Conservation (phyloP, 2,113 vertebrate genomes). For the Hylia prasina region DNA sequence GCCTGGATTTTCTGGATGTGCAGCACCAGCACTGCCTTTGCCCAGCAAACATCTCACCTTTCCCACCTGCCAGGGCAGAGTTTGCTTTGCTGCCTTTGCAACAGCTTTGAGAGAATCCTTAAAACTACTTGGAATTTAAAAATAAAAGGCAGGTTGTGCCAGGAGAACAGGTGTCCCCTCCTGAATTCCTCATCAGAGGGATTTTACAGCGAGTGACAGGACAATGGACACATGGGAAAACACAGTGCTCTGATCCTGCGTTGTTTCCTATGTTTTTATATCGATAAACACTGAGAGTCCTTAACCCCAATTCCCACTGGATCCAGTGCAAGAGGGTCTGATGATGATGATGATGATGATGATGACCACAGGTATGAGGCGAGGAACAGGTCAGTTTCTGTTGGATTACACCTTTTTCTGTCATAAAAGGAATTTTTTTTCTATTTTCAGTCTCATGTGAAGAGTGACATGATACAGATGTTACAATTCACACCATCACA, state of each 20-base stretch:
- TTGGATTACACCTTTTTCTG: background rate
- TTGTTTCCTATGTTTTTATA: conserved; percentile 34
- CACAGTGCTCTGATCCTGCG: background rate
- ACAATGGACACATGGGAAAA: conserved; percentile 27
- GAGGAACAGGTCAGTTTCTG: background rate
- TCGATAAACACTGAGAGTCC: conserved; percentile 7
- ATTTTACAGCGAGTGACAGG: background rate
- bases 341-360: background rate
- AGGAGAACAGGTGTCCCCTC: background rate
- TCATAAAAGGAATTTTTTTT: background rate
- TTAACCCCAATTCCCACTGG: fast-evolving
- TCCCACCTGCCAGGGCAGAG: background rate
- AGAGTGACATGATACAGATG: background rate
- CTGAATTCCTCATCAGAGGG: background rate
- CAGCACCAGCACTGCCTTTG: background rate
- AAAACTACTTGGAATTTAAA: background rate
- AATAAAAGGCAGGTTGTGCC: background rate
- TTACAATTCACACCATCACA: background rate
- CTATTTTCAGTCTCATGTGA: background rate
- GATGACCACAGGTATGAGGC: background rate
- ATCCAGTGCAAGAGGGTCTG: background rate
- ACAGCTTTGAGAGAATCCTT: background rate
- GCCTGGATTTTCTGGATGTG: background rate
- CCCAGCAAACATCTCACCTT: background rate
- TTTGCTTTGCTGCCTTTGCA: background rate